These are phyloP conservation scores for Leptopilina drosophilae DNA, from an alignment of 2,888 invertebrate genomes.

Conservation along the genomic window DNA sequence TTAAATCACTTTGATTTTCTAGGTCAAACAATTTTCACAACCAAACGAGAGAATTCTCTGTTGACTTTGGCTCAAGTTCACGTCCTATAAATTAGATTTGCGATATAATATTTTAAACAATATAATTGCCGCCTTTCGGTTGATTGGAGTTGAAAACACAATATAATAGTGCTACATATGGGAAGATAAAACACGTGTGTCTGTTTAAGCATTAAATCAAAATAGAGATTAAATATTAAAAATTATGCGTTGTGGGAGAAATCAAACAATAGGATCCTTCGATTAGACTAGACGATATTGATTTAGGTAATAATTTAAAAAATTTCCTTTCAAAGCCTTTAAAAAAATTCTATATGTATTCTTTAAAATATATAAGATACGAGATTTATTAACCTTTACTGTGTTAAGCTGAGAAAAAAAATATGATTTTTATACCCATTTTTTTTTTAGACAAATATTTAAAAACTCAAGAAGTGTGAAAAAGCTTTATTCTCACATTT, in stretches of 20 bases:
- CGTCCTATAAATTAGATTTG: conserved; percentile 2
- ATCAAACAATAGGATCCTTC: not conserved
- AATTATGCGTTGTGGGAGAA: conserved; percentile 1
- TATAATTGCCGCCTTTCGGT: conserved; percentile 1
- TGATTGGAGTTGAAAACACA: not conserved
- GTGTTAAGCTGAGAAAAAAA: not conserved
- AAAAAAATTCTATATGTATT: not conserved
- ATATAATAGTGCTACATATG: not conserved
- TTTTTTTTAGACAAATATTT: not conserved
- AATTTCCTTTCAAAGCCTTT: not conserved
- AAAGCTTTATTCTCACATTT: not conserved
- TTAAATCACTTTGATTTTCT: conserved; percentile 8
- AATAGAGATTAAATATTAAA: conserved; percentile 9
- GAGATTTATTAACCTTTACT: not conserved
- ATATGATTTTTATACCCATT: not conserved
- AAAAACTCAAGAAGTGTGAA: not conserved
- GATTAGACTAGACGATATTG: not conserved
- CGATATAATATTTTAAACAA: conserved; percentile 11
- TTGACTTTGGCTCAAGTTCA: conserved; percentile 14
- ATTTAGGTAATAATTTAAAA: conserved; percentile 7
- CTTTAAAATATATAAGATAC: not conserved
- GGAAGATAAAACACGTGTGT: not conserved
- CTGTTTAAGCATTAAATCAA: conserved; percentile 7
- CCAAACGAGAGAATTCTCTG: not conserved
- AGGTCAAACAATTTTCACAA: conserved; percentile 21